Evolutionary conservation across 2,888 invertebrate species (phyloP), one percentile per base, ranked within the genome.

Genomic region (Acanthosepion esculentum): DNA sequence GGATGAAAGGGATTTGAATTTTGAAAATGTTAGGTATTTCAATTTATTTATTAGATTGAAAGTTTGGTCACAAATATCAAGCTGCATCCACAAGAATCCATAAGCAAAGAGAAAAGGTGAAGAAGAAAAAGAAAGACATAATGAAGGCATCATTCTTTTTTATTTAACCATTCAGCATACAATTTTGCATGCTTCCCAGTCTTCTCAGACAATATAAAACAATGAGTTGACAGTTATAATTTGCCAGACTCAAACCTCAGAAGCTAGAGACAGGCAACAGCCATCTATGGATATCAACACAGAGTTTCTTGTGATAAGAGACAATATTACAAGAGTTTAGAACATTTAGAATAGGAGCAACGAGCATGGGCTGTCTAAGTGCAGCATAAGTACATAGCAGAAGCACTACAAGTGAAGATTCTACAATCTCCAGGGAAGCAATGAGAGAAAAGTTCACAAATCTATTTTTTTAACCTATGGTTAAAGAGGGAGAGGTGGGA

Each of bases 171-270:
- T 50, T 53, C 93, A 53, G 93, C 93, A 93, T 93, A 48, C 93
- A 93, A n/a, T 78, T 50, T 23, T 53, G 93, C 93, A 93, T 93
- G 93, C 93, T 93, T 93, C 93, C 93, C 53, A 41, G 91, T 91
- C 91, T 48, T 91, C 92, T 92, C 92, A 93, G 93, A 93, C 93
- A 93, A 93, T 93, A 93, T 93, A 93, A 93, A 93, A 93, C 93
- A 92, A 48, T 92, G n/a, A 93, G 48, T 48, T 93, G 93, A 53
- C n/a, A 93, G 93, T 93, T 93, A 48, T 18, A 93, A 93, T 93
- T 78, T n/a, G 53, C 93, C 93, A 53, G 93, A 93, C 50, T 15
- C 53, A 48, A 93, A 78, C 78, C 78, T 53, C 15, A 15, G 33
- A 48, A 50, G 50, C 53, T 48, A 48, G 50, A 93, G 48, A 93